Evolutionary conservation across 2,888 invertebrate species (phyloP), one percentile per base, ranked within the genome.

Genomic region (Camptogramma bilineatum): DNA sequence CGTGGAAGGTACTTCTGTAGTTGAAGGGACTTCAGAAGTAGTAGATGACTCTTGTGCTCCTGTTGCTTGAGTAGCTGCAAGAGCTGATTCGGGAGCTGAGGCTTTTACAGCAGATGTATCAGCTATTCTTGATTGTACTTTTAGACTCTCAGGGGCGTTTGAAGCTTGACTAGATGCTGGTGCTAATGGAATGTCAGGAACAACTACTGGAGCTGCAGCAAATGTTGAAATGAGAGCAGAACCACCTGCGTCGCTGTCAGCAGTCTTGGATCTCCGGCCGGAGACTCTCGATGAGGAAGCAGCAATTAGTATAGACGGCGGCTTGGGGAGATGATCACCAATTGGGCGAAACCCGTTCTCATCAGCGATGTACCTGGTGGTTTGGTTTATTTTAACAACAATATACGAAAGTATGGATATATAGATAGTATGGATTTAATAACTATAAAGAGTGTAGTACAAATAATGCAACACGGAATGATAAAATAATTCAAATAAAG

Each of bases 341-440:
- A 94, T 88, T 0, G 95, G 95, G 75, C 94, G 95, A 85, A 95
- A 96, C 24, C 96, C 96, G 78, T 96, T 96, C 83, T 96, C 96
- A 79, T 96, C 96, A 68, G 96, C 96, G 57, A 95, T 94, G 74
- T 96, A 96, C 65, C 94, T 95, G n/a, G 76, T 64, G 67, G 21
- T 39, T 10, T 28, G 7, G 28, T 28, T 28, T 28, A 28, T 28
- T 28, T 28, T 28, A 28, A 8, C 7, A 28, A 3, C 7, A 28
- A 28, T 7, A 28, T 28, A 7, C 7, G 28, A 5, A 28, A 7
- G 28, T 28, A 28, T 28, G 28, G 4, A 28, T 28, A 7, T 0
- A 28, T n/a, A n/a, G n/a, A n/a, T n/a, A n/a, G n/a, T n/a, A n/a
- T 28, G 28, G 4, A 28, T 28, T 28, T 0, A 28, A 21, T 21